Conservation (phyloP, 2,888 invertebrate genomes). For the Drosophila mettleri region DNA sequence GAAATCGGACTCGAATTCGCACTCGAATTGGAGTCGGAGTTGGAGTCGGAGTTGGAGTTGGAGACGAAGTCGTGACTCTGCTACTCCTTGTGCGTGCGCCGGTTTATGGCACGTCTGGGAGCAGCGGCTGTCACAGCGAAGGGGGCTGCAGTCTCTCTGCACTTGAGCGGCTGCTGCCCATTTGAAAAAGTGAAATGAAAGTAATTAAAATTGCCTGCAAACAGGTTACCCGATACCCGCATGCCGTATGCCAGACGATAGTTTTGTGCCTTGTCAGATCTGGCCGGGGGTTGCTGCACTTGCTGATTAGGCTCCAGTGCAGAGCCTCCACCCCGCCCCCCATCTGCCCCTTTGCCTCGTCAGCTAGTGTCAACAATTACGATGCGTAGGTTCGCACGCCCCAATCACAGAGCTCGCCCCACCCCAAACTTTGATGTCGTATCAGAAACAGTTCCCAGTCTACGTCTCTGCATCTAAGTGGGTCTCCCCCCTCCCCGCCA, state of each 20-base stretch:
- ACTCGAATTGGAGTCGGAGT: slow-evolving; percentile 12
- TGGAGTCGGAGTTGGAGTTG: slow-evolving; percentile 6
- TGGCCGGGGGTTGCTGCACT: not conserved
- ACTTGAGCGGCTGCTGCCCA: slow-evolving; percentile 70
- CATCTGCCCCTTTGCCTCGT: slow-evolving; percentile 1
- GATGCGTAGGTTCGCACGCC: slow-evolving; percentile 39
- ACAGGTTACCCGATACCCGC: slow-evolving; percentile 46
- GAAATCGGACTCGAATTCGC: slow-evolving; percentile 20
- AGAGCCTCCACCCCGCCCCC: too few relatives aligned
- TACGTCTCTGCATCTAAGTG: not conserved
- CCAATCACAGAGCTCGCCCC: not conserved
- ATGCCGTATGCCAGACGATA: slow-evolving; percentile 37
- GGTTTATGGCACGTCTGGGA: slow-evolving; percentile 72
- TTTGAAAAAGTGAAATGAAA: slow-evolving; percentile 70
- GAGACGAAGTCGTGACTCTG: slow-evolving; percentile 28
- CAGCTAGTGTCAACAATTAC: slow-evolving; percentile 23
- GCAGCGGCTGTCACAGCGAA: not conserved
- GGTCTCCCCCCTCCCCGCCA: not conserved
- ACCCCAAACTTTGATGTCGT: not conserved
- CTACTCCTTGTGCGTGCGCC: slow-evolving; percentile 54
- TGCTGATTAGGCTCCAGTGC: slow-evolving; percentile 47
- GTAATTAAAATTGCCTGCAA: slow-evolving; percentile 74
- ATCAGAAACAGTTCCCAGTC: slow-evolving; percentile 7
- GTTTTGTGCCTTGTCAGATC: slow-evolving; percentile 12
- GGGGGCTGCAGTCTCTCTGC: slow-evolving; percentile 34